Evolutionary conservation across 2,113 vertebrate species (phyloP), one percentile per base, ranked within the genome.

Genomic region (Nestor notabilis): DNA sequence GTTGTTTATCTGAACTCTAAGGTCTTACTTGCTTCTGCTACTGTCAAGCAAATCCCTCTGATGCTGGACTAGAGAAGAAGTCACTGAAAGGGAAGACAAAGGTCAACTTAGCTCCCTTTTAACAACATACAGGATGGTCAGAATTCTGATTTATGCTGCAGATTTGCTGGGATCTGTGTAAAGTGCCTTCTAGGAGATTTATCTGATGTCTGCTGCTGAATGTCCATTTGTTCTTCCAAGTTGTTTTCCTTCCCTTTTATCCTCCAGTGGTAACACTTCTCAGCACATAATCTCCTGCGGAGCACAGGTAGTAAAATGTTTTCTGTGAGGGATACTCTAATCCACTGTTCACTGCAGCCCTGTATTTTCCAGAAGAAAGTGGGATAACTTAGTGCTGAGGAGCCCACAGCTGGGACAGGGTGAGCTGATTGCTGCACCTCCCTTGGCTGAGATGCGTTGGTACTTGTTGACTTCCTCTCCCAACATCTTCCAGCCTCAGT

Each of bases 351-450:
- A 4, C 3, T 41, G 50, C 14, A 5, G 19, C 64, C 17, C 37
- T 41, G 13, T 35, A 29, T 5, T 31, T 65, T 52, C 25, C 50
- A 43, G 44, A 24, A 15, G 13, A 41, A 66, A 20, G 37, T 27
- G 44, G 18, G 56, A 19, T 8, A 5, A 8, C 18, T n/a, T 1
- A 0, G 17, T 39, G 78, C 24, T 11, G 13, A 9, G 12, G 61
- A 24, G 18, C 63, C 5, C 31, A 1, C 1, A 33, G 35, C 35
- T 69, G 63, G 47, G 77, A n/a, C 18, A 11, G 31, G 37, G 17
- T 16, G 37, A 83, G 31, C 25, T 24, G 28, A 3, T 4, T 56
- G 63, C 19, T 37, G 24, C 9, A 50, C 15, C 49, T 28, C 16
- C 18, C 35, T n/a, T 24, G 49, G 55, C 9, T 39, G 69, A n/a